Percentiles rank a stretch among this genome's conserved stretches.
phyloP scores from a whole-genome alignment of 1,140 invertebrate genomes.

The Dermatophagoides farinae region DNA sequence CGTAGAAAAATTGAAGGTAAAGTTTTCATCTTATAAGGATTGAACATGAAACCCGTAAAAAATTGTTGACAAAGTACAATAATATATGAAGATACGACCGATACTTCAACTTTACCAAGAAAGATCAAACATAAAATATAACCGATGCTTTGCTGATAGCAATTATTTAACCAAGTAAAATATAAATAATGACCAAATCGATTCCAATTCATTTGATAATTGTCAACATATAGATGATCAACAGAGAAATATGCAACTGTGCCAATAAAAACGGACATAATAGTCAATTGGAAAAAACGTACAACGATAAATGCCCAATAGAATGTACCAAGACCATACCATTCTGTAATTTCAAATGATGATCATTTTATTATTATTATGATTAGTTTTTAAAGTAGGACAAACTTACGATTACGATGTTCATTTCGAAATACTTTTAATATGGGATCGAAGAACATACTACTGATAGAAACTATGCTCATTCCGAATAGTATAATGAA shows the following conservation, averaged over 20 bases:
- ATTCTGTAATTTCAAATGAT: not conserved
- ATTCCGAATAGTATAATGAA: not conserved
- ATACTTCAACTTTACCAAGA: not conserved
- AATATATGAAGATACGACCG: not conserved
- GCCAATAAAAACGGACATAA: not conserved
- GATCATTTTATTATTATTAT: not conserved
- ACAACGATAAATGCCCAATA: not conserved
- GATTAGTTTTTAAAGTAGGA: not conserved
- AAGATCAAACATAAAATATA: not conserved
- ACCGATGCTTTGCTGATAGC: not conserved
- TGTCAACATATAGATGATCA: not conserved
- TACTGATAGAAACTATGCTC: not conserved
- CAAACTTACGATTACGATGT: not conserved
- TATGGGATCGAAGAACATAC: not conserved
- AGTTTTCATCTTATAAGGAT: not conserved
- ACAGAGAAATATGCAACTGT: not conserved
- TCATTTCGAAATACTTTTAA: conserved; percentile 3
- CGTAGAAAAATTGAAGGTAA: not conserved
- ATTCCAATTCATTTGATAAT: not conserved
- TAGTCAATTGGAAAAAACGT: not conserved
- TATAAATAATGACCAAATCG: not conserved
- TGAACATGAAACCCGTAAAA: not conserved
- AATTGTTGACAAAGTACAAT: not conserved
- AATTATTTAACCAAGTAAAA: not conserved
- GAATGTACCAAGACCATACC: not conserved